phyloP scores from a whole-genome alignment of 30 jellyfish, hydroid and myxozoan genomes.

The Rhopilema esculentum region DNA sequence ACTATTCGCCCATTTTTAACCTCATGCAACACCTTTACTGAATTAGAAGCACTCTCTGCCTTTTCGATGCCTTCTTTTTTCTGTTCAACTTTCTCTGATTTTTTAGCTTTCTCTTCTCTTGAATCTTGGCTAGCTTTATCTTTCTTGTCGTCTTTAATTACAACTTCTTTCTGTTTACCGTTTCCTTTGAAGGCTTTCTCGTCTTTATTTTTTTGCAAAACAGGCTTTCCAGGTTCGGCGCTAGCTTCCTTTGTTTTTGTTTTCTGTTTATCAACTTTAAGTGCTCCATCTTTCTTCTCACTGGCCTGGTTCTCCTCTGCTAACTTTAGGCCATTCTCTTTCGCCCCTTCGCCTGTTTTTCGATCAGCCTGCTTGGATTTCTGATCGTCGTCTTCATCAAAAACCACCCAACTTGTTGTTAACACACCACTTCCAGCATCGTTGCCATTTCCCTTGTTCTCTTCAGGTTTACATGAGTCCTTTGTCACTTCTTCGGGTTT shows the following conservation, averaged over 20 bases:
- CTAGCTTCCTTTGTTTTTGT: not conserved
- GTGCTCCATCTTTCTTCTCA: not conserved
- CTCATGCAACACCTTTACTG: slow-evolving; percentile 19
- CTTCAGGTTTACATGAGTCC: not conserved
- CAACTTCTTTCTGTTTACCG: not conserved
- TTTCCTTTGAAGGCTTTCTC: not conserved
- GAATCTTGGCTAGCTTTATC: not conserved
- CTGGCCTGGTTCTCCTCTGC: not conserved
- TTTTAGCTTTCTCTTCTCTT: slow-evolving; percentile 4
- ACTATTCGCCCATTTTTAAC: slow-evolving; percentile 10
- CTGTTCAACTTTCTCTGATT: not conserved
- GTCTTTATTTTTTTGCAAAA: not conserved
- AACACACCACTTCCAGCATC: not conserved
- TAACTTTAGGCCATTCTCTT: not conserved
- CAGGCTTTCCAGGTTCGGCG: not conserved
- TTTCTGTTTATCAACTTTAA: not conserved
- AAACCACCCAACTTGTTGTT: slow-evolving; percentile 31
- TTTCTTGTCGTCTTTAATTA: not conserved
- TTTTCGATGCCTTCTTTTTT: not conserved
- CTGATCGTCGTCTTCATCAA: slow-evolving; percentile 13
- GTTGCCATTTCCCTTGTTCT: not conserved
- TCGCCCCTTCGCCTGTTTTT: not conserved
- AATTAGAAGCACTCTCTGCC: not conserved
- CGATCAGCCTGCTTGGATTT: not conserved
- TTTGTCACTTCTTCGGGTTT: not conserved